Evolutionary conservation across 1,140 invertebrate species (phyloP).

Genomic region (Plodia interpunctella): DNA sequence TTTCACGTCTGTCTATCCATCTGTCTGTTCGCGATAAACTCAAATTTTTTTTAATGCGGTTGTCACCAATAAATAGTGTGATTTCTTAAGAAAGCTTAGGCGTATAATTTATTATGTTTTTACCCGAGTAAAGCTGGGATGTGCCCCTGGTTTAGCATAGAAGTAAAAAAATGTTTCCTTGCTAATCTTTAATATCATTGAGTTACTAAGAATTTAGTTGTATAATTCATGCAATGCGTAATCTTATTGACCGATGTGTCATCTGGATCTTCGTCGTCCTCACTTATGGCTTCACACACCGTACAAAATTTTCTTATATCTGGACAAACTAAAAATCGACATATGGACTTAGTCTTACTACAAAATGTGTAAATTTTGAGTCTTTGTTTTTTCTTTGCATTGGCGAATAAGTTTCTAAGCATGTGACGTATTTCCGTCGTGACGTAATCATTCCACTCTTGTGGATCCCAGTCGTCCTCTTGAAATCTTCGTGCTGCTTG

Average conservation of each 20-base stretch:
- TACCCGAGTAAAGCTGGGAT: too few relatives aligned
- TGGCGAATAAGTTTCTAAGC: constrained; percentile 3
- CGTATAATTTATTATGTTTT: too few relatives aligned
- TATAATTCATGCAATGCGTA: constrained; percentile 31
- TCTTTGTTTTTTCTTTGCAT: background rate
- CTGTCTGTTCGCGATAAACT: too few relatives aligned
- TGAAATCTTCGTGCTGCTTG: constrained; percentile 3
- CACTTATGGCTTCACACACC: constrained; percentile 44
- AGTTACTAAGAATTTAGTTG: constrained; percentile 29
- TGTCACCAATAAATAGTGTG: too few relatives aligned
- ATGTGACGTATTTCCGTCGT: constrained; percentile 9
- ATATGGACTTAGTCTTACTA: constrained; percentile 28
- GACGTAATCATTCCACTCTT: background rate
- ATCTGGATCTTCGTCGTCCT: constrained; percentile 8
- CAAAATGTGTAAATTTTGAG: constrained; percentile 48
- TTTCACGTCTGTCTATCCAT: too few relatives aligned
- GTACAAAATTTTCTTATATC: constrained; percentile 39
- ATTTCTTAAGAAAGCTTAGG: too few relatives aligned
- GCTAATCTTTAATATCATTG: too few relatives aligned
- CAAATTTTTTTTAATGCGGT: too few relatives aligned
- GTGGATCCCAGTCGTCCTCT: background rate
- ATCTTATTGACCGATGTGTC: constrained; percentile 16
- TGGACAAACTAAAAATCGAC: constrained; percentile 48
- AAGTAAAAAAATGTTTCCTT: too few relatives aligned
- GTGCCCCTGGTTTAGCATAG: too few relatives aligned